These are phyloP conservation scores for Archips xylosteana DNA, from an alignment of 2,888 invertebrate species.

Conservation along the genomic window DNA sequence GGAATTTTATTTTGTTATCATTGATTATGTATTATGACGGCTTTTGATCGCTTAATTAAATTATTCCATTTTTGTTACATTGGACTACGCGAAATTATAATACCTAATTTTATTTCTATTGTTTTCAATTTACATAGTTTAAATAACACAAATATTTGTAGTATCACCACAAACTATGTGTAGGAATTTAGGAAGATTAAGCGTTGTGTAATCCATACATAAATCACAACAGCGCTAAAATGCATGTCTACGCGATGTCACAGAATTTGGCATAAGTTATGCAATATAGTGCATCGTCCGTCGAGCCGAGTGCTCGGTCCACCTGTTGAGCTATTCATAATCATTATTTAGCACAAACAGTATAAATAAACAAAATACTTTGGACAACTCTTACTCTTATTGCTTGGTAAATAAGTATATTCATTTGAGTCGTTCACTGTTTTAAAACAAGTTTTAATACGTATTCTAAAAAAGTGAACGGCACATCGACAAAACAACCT, in stretches of 20 bases:
- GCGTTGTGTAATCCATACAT: neutral
- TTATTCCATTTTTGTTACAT: too few species aligned
- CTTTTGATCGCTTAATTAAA: neutral
- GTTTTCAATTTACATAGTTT: neutral
- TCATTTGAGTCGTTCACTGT: too few species aligned
- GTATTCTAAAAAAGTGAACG: too few species aligned
- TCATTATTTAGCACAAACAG: conserved; percentile 14
- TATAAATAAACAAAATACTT: neutral
- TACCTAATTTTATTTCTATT: neutral
- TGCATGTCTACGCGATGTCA: conserved; percentile 23
- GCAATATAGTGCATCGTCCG: conserved; percentile 28
- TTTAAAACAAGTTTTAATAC: too few species aligned
- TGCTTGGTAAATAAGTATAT: neutral
- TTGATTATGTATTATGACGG: too few species aligned
- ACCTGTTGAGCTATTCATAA: conserved; percentile 37
- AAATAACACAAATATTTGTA: neutral
- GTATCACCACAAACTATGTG: neutral
- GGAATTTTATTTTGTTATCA: too few species aligned
- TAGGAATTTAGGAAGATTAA: neutral
- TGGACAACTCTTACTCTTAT: neutral
- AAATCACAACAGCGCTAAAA: conserved; percentile 6
- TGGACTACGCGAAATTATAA: neutral
- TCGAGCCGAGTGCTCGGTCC: conserved; percentile 21
- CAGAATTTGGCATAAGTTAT: conserved; percentile 26
- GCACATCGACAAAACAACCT: too few species aligned